Evolutionary conservation across 2,888 invertebrate genomes (phyloP).

Genomic region (Acanthoscelides obtectus): DNA sequence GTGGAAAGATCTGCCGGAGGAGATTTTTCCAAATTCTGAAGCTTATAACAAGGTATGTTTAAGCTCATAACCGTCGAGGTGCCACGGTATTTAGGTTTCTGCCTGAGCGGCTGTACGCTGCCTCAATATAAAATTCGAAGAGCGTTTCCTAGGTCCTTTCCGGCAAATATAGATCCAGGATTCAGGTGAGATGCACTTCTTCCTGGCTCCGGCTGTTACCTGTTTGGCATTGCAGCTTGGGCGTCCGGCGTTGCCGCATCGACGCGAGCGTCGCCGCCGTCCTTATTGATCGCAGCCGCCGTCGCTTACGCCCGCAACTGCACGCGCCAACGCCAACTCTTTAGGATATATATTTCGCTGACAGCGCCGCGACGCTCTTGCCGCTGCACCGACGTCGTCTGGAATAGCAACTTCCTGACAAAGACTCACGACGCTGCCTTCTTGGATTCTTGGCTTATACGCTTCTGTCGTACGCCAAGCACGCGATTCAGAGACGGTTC

Average conservation of each 20-base stretch:
- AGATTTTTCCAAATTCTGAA: no score
- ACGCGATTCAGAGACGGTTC: no score
- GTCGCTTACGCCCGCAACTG: neutral
- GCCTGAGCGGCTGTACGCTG: no score
- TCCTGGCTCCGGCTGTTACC: neutral
- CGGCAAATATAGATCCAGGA: no score
- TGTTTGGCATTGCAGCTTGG: neutral
- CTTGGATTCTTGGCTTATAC: neutral
- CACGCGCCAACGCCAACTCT: neutral
- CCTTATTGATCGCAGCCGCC: neutral
- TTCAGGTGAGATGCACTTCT: neutral
- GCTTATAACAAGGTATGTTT: no score
- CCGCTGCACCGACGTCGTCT: neutral
- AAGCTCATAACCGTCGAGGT: no score
- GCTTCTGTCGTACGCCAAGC: no score
- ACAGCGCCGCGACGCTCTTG: neutral
- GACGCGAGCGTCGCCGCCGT: slow-evolving; percentile 1
- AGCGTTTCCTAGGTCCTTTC: no score
- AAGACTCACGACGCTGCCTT: neutral
- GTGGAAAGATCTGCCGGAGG: no score
- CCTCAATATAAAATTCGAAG: no score
- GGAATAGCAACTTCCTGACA: neutral
- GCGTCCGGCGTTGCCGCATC: neutral
- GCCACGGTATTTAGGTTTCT: no score
- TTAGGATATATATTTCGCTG: neutral